Conservation (phyloP, 2,888 invertebrate genomes). For the Limenitis camilla region DNA sequence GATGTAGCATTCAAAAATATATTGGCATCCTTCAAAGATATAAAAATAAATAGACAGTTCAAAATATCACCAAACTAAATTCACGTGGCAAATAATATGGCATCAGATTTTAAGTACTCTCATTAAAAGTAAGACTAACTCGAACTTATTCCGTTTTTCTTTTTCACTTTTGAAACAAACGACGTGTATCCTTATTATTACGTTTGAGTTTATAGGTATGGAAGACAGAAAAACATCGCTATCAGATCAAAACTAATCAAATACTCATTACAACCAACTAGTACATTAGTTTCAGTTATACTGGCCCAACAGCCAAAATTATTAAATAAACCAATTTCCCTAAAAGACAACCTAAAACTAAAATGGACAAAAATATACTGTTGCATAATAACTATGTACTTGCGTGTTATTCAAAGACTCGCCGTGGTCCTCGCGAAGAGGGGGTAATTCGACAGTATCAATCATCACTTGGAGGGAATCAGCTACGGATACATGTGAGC, state of each 20-base stretch:
- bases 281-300: slow-evolving; percentile 46
- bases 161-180: slow-evolving; percentile 7
- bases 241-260: slow-evolving; percentile 59
- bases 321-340: slow-evolving; percentile 56
- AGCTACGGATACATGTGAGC: slow-evolving; percentile 35
- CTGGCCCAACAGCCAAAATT: slow-evolving; percentile 58
- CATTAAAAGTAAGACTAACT: slow-evolving; percentile 46
- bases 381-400: slow-evolving; percentile 53
- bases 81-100: slow-evolving; percentile 73
- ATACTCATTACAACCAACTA: slow-evolving; percentile 44
- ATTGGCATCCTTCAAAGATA: slow-evolving; percentile 51
- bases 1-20: slow-evolving; percentile 42
- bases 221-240: slow-evolving; percentile 71
- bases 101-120: slow-evolving; percentile 72
- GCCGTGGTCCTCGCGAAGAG: not conserved
- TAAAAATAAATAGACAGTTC: slow-evolving; percentile 57
- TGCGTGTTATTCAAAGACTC: slow-evolving; percentile 35
- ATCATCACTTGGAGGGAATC: slow-evolving; percentile 1
- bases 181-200: slow-evolving; percentile 12
- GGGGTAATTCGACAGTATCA: not conserved
- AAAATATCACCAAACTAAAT: slow-evolving; percentile 69
- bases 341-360: slow-evolving; percentile 56
- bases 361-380: slow-evolving; percentile 55
- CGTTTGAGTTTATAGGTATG: slow-evolving; percentile 37
- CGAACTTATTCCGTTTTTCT: slow-evolving; percentile 30